A percentile compares a stretch with the other conserved stretches of the same genome.
phyloP scores from a whole-genome alignment of 1,140 invertebrate species.

The Rhagoletis zephyria region DNA sequence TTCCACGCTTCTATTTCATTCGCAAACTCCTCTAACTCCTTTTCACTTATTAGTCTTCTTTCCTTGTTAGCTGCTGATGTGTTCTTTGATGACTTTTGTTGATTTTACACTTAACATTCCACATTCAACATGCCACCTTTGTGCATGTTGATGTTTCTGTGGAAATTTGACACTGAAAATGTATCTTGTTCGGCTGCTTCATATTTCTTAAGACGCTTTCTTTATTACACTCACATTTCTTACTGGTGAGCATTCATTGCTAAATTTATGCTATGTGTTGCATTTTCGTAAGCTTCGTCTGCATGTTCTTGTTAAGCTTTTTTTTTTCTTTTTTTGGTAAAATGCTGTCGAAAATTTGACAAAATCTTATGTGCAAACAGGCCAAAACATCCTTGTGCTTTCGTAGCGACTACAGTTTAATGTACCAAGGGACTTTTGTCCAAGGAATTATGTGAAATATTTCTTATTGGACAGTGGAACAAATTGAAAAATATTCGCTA shows the following conservation, averaged over 20 bases:
- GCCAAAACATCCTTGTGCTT: not conserved
- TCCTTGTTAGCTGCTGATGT: conserved; percentile 4
- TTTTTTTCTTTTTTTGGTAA: conserved; percentile 4
- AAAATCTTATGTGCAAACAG: conserved; percentile 50
- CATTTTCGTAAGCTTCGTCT: conserved; percentile 14
- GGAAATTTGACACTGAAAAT: conserved; percentile 38
- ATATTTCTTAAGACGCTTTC: conserved; percentile 18
- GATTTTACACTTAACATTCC: conserved; percentile 40
- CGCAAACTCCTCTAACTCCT: not conserved
- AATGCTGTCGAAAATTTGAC: conserved; percentile 47
- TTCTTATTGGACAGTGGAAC: not conserved
- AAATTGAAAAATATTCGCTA: not conserved
- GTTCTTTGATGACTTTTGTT: conserved; percentile 39
- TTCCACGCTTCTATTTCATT: not conserved
- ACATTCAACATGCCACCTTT: not conserved
- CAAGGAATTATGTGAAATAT: conserved; percentile 19
- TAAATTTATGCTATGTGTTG: not conserved
- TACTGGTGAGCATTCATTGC: not conserved
- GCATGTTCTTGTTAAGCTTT: conserved; percentile 30
- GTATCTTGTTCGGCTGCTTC: not conserved
- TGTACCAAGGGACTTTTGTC: not conserved
- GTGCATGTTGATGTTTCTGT: not conserved
- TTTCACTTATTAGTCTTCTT: not conserved
- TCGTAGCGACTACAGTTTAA: conserved; percentile 19
- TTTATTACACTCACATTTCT: not conserved